Conservation (phyloP, 2,888 invertebrate species). For the Sclerodermus sp. region DNA sequence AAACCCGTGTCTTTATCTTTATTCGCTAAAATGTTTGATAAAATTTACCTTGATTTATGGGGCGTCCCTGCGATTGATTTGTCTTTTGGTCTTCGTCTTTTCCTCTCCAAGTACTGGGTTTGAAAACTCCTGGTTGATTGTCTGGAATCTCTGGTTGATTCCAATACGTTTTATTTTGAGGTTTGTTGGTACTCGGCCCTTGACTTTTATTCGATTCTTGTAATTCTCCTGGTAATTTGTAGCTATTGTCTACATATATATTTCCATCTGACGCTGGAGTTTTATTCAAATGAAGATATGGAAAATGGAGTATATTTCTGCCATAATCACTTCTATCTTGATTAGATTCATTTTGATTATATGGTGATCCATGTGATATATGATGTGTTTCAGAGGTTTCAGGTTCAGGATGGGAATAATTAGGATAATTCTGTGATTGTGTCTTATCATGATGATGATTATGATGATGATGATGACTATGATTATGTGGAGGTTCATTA, state of each 20-base stretch:
- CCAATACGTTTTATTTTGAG: constrained; percentile 14
- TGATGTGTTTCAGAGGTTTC: not conserved
- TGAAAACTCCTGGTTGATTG: constrained; percentile 13
- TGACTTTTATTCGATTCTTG: not conserved
- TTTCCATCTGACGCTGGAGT: constrained; percentile 15
- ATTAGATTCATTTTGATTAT: not conserved
- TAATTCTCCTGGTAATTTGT: constrained; percentile 6
- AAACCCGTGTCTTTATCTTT: too few species aligned
- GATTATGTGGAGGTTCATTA: too few species aligned
- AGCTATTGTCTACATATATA: constrained; percentile 16
- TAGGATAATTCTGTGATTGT: not conserved
- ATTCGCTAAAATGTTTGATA: not conserved
- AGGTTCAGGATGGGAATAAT: not conserved
- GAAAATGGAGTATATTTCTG: constrained; percentile 18
- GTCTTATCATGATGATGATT: not conserved
- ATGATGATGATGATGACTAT: too few species aligned
- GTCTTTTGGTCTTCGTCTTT: constrained; percentile 10
- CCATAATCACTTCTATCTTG: constrained; percentile 20
- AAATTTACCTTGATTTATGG: constrained; percentile 35
- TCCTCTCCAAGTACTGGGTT: constrained; percentile 25
- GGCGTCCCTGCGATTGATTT: constrained; percentile 3
- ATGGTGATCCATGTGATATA: too few species aligned
- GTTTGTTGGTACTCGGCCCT: constrained; percentile 1
- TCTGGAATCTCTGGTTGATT: constrained; percentile 15
- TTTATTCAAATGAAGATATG: constrained; percentile 4